Conservation (phyloP, 2,888 invertebrate genomes). For the Acholoe squamosa region DNA sequence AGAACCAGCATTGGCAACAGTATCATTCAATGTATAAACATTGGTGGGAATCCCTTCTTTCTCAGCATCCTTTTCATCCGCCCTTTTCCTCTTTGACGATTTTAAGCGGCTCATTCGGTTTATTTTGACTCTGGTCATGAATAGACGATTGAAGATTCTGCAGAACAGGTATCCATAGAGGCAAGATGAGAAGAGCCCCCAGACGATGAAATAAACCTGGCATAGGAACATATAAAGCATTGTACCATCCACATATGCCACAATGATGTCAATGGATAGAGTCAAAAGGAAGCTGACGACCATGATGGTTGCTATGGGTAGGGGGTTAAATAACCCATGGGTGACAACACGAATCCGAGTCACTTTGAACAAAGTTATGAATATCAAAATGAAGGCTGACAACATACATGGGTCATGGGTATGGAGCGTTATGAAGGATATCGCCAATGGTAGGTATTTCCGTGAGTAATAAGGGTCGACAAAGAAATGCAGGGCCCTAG, state of each 20-base stretch:
- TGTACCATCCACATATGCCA: background rate
- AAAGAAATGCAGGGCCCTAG: background rate
- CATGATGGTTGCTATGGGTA: background rate
- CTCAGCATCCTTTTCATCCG: background rate
- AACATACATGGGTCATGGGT: background rate
- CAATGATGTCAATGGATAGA: background rate
- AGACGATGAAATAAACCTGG: background rate
- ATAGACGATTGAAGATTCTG: background rate
- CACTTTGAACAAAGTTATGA: background rate
- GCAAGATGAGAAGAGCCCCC: background rate
- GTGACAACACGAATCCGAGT: background rate
- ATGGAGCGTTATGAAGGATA: background rate
- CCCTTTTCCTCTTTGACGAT: background rate
- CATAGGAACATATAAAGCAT: background rate
- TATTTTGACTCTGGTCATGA: conserved; percentile 22
- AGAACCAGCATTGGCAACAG: background rate
- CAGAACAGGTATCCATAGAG: background rate
- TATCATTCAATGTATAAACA: background rate
- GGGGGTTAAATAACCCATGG: background rate
- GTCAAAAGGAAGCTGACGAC: background rate
- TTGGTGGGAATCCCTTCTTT: background rate
- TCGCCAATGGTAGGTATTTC: background rate
- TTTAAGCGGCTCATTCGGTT: background rate
- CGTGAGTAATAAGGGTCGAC: background rate
- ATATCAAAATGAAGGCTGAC: background rate